phyloP scores from a whole-genome alignment of 2,797 vertebrate species.

The Parauchenoglanis ngamensis region DNA sequence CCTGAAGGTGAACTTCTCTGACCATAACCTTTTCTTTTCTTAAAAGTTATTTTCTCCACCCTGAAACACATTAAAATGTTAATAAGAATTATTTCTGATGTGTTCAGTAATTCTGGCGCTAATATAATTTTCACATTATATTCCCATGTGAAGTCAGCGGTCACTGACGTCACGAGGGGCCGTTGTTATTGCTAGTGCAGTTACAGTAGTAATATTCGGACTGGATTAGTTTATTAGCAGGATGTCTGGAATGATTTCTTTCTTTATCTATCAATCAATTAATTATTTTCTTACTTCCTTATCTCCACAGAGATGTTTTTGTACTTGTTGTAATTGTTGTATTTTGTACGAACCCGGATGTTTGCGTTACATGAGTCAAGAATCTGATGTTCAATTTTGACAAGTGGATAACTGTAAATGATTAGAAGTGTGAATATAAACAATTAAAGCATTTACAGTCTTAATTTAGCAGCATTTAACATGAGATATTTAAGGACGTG shows the following conservation, averaged over 20 bases:
- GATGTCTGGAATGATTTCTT: not conserved
- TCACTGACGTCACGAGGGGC: not conserved
- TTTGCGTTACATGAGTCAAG: not conserved
- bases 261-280: not conserved
- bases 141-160: too few relatives aligned
- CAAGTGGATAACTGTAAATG: not conserved
- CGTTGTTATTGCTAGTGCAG: not conserved
- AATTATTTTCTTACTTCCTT: too few relatives aligned
- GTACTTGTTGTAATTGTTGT: not conserved
- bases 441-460: not conserved
- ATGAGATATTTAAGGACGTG: not conserved
- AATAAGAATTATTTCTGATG: not conserved
- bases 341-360: not conserved
- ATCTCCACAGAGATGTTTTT: too few relatives aligned
- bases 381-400: not conserved
- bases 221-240: not conserved
- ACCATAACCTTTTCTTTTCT: not conserved
- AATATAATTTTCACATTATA: too few relatives aligned
- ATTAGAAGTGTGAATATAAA: not conserved
- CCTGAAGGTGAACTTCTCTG: conserved; percentile 8
- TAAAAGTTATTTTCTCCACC: not conserved
- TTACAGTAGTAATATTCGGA: not conserved
- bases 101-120: too few relatives aligned
- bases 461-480: not conserved
- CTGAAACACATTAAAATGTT: not conserved